A percentile compares a stretch with the other conserved stretches of the same genome.
These are phyloP conservation scores for Acanthochromis polyacanthus DNA, from an alignment of 2,113 vertebrate genomes.

Conservation along the genomic window DNA sequence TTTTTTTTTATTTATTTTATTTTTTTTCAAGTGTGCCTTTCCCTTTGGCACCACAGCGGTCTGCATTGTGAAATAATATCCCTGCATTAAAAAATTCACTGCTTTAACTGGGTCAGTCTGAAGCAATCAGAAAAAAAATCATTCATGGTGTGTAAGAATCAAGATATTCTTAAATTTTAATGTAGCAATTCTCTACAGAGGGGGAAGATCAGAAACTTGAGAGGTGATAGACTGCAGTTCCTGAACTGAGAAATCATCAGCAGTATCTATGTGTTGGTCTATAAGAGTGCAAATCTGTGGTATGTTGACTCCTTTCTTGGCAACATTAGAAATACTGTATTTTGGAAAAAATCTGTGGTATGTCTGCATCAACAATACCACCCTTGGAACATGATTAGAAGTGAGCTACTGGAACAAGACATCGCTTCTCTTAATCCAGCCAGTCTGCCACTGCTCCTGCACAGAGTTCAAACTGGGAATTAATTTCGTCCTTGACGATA, in stretches of 20 bases:
- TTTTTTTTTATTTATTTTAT: background rate
- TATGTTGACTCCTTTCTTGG: background rate
- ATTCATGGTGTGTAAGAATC: slow-evolving; percentile 25
- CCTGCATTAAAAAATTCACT: slow-evolving; percentile 41
- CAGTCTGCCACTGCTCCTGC: background rate
- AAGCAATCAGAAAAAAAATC: slow-evolving; percentile 48
- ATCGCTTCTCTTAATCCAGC: background rate
- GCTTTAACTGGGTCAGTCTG: slow-evolving; percentile 64
- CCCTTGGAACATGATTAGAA: no score
- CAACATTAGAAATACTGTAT: no score
- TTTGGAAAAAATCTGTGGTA: background rate
- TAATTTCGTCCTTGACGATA: slow-evolving; percentile 8
- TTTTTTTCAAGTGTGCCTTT: slow-evolving; percentile 26
- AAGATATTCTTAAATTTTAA: slow-evolving; percentile 48
- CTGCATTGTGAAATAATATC: slow-evolving; percentile 37
- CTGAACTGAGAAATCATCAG: background rate
- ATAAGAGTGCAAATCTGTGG: background rate
- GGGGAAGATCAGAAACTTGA: background rate
- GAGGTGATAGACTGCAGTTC: background rate
- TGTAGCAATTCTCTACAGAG: slow-evolving; percentile 20
- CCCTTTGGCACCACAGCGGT: slow-evolving; percentile 36
- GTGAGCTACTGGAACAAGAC: no score
- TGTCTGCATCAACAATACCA: no score
- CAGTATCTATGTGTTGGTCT: background rate
- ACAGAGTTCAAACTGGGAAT: background rate